Evolutionary conservation across 2,888 invertebrate species (phyloP).

Genomic region (Steromphala cineraria): DNA sequence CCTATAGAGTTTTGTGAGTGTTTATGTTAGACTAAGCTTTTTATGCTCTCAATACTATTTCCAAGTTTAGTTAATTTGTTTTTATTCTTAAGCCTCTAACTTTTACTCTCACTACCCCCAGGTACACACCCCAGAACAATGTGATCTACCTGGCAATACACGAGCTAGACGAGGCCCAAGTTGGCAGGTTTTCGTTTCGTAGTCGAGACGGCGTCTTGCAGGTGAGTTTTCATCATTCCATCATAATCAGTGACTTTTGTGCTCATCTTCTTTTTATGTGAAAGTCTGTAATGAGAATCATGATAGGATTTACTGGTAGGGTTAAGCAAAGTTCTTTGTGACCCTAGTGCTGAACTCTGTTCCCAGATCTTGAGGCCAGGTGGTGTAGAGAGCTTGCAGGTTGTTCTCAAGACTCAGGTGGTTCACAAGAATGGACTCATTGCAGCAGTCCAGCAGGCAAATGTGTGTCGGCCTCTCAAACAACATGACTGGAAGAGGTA

Average conservation of each 20-base stretch:
- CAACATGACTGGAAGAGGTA: constrained; percentile 55
- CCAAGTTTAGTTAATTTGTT: too few relatives aligned
- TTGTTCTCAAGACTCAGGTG: constrained; percentile 71
- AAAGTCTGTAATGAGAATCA: too few relatives aligned
- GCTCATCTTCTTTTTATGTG: too few relatives aligned
- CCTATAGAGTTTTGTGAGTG: too few relatives aligned
- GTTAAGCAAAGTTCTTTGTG: background rate
- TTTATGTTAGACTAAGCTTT: too few relatives aligned
- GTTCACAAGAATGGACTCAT: constrained; percentile 73
- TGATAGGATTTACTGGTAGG: too few relatives aligned
- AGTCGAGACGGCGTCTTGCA: constrained; percentile 67
- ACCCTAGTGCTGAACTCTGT: background rate
- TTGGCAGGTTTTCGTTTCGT: constrained; percentile 71
- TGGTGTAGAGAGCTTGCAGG: constrained; percentile 71
- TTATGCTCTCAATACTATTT: too few relatives aligned
- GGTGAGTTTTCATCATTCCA: constrained; percentile 45
- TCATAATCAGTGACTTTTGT: too few relatives aligned
- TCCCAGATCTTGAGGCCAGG: constrained; percentile 63
- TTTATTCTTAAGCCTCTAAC: background rate
- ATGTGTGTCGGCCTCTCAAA: constrained; percentile 65
- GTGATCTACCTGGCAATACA: constrained; percentile 66
- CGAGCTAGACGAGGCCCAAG: constrained; percentile 74
- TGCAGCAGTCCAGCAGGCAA: constrained; percentile 70
- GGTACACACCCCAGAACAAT: constrained; percentile 49
- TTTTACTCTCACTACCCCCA: constrained; percentile 17